Conservation (phyloP, 2,888 invertebrate genomes). For the Drosophila tanythrix region DNA sequence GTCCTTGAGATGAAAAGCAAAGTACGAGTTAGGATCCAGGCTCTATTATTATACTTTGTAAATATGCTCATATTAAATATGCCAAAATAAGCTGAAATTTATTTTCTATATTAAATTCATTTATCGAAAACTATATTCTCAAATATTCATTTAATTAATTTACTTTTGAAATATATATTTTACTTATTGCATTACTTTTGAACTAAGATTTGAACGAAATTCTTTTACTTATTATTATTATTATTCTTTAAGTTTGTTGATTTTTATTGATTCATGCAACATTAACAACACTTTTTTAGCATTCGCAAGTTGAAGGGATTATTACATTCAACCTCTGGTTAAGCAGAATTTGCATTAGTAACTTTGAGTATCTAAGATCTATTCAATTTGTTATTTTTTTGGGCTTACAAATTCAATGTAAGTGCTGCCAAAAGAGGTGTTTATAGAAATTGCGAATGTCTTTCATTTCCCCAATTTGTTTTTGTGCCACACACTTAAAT, state of each 20-base stretch:
- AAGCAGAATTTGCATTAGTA: neutral
- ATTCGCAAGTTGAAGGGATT: no score
- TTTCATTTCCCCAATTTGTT: conserved; percentile 15
- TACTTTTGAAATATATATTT: no score
- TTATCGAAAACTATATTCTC: no score
- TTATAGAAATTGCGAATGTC: conserved; percentile 16
- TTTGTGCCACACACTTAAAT: conserved; percentile 11
- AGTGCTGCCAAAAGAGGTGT: neutral
- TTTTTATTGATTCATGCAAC: neutral
- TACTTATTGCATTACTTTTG: no score
- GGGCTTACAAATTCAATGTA: neutral
- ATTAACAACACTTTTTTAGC: neutral
- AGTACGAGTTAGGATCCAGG: no score
- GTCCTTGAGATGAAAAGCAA: no score
- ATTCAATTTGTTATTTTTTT: no score
- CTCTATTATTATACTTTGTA: no score
- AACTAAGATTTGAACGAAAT: no score
- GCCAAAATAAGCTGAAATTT: neutral
- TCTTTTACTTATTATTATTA: neutral
- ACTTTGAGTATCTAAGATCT: neutral
- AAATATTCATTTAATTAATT: no score
- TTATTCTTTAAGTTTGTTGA: neutral
- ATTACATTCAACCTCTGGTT: neutral
- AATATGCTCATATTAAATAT: neutral
- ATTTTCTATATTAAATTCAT: neutral